Base-by-base conservation (phyloP, 1,140 invertebrate species). In the Trichonephila clavata region DNA sequence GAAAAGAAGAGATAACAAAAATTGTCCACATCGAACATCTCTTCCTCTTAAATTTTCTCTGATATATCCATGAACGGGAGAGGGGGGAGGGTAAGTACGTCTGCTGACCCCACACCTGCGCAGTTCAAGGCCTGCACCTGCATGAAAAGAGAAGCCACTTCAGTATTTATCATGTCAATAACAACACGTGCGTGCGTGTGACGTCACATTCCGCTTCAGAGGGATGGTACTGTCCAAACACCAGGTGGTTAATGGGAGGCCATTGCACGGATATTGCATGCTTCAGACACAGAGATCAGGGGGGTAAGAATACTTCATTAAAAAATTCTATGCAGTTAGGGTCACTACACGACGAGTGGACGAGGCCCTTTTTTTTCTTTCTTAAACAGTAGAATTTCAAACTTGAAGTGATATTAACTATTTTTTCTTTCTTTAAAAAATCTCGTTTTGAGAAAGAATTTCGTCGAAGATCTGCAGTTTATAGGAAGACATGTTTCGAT, bases 91-190 rank as follows among this genome's bases (percentile, higher is more conserved):
- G 86, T 88, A 71, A 68, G 63, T 68, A 39, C 63, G 63, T 68
- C 63, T 65, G 88, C 50, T 90, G 88, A 90, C 88, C 88, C 88
- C n/a, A 90, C 88, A 90, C 88, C 88, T 90, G 88, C 88, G 88
- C 88, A 90, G 88, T 68, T 90, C 88, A 90, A 90, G 88, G 88
- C 88, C 88, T 90, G 50, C 88, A 90, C 88, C 88, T 90, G 88
- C 88, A 90, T 32, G 50, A 80, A 80, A 80, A 80, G 68, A 90
- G 65, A 77, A 77, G 65, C 68, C 68, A 90, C 32, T 59, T 59
- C 43, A 80, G 88, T 90, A 90, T 90, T 90, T 90, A 90, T 90
- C 65, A 68, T 71, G 88, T 90, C 50, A 90, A 90, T 90, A 90
- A 90, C 88, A 90, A 90, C 88, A 90, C 88, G 88, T 90, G 88